A percentile compares a stretch with the other conserved stretches of the same genome.
These are phyloP conservation scores for Lutraria rhynchaena DNA, from an alignment of 1,140 invertebrate genomes.

Conservation along the genomic window DNA sequence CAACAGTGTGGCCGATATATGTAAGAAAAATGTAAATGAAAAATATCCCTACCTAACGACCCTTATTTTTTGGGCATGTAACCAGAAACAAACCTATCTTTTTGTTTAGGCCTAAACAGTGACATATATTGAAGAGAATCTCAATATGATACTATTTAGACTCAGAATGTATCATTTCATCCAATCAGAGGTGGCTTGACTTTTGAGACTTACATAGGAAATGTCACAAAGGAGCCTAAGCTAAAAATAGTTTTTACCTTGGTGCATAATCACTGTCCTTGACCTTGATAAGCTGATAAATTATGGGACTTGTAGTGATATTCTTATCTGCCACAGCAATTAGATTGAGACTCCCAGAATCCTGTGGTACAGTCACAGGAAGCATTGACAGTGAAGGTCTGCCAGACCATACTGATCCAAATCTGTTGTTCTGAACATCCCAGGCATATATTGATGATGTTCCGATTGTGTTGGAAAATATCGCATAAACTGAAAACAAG, in stretches of 20 bases:
- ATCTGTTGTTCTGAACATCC: conserved; percentile 67
- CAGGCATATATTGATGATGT: conserved; percentile 75
- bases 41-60: too few species aligned
- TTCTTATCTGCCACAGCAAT: conserved; percentile 67
- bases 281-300: conserved; percentile 73
- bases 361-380: conserved; percentile 71
- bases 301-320: conserved; percentile 50
- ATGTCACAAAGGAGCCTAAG: not conserved
- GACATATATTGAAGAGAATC: too few species aligned
- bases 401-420: conserved; percentile 71
- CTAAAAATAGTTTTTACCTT: conserved; percentile 71
- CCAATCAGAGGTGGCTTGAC: too few species aligned
- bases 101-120: too few species aligned
- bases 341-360: conserved; percentile 60
- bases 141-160: too few species aligned
- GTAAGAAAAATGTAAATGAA: too few species aligned
- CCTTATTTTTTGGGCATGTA: too few species aligned
- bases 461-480: conserved; percentile 72
- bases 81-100: too few species aligned
- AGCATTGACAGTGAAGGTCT: conserved; percentile 64
- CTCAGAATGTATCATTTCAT: too few species aligned
- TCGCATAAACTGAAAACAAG: conserved; percentile 69
- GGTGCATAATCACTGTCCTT: conserved; percentile 77
- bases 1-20: too few species aligned
- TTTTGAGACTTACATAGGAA: too few species aligned